Base-by-base conservation (phyloP, 2,113 vertebrate genomes). In the Poeciliopsis prolifica region DNA sequence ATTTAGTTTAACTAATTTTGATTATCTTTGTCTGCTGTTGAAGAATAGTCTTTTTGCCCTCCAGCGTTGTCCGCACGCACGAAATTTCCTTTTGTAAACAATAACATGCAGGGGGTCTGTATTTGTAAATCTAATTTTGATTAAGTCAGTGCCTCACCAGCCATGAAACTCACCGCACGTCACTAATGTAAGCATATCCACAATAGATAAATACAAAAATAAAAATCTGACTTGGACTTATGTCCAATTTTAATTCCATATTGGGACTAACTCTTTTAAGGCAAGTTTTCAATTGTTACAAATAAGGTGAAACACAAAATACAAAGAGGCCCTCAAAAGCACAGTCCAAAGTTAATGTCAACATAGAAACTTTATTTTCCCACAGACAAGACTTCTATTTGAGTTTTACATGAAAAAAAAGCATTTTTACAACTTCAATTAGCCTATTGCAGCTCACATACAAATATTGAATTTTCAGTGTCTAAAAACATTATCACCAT, bases 311-410 rank as follows among this genome's bases (percentile, higher is more conserved):
- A 70, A 48, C 19, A 22, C 51, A 74, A 75, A 72, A 85, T 54
- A 86, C 60, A 75, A 75, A 37, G 24, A 40, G 37, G 72, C 63
- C 22, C 19, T 67, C 13, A 54, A 24, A 75, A 62, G 61, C 67
- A 74, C 63, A 60, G 58, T 82, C 30, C 33, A 82, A 68, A 44
- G 68, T 64, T 30, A 58, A 83, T 79, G 75, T 73, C 51, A 72
- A 80, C 78, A 86, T 83, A 87, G 68, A 76, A 72, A 84, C 77
- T 89, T 91, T 83, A 73, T 83, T 88, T 84, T 84, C 81, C 8
- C 68, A 87, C 82, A 86, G 76, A 84, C 60, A 58, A 82, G 70
- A 65, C 78, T 86, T 77, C 30, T 72, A 72, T 84, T 81, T 81
- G 70, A 81, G 35, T 79, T 85, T 81, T 78, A 91, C 85, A 91